Conservation (phyloP, 2,888 invertebrate genomes). For the Dorcus hopei region DNA sequence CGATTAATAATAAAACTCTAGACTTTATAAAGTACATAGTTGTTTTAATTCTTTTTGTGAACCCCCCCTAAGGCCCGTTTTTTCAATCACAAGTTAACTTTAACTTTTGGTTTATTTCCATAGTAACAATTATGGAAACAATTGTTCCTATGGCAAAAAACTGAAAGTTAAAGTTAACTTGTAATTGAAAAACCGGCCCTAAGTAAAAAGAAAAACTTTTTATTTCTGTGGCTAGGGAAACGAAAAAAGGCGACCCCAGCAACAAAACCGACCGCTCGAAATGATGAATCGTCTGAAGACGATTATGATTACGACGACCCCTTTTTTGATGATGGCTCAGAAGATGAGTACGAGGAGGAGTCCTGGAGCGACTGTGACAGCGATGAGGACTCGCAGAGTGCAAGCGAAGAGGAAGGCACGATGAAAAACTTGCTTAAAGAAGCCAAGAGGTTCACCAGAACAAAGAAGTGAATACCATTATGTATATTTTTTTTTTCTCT, state of each 20-base stretch:
- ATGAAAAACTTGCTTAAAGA: constrained; percentile 24
- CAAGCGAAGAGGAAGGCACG: constrained; percentile 12
- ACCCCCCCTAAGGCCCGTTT: too few species aligned
- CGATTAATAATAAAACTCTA: neutral
- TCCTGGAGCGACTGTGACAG: constrained; percentile 15
- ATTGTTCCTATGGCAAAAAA: too few species aligned
- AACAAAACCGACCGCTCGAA: constrained; percentile 5
- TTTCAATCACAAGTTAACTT: too few species aligned
- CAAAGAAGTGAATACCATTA: neutral
- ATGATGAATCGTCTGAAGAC: constrained; percentile 23
- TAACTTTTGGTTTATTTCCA: too few species aligned
- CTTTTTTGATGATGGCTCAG: constrained; percentile 26
- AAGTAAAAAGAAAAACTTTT: too few species aligned
- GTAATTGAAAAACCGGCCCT: too few species aligned
- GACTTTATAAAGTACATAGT: too few species aligned
- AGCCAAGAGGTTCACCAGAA: constrained; percentile 23
- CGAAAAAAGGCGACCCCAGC: neutral
- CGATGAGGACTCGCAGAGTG: constrained; percentile 17
- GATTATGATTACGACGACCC: constrained; percentile 30
- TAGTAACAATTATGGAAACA: too few species aligned
- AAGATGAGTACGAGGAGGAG: constrained; percentile 21
- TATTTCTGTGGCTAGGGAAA: too few species aligned
- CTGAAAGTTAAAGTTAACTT: too few species aligned
- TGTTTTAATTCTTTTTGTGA: too few species aligned
- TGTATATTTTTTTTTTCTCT: too few species aligned